Percentiles rank a stretch among this genome's conserved stretches.
Conservation (phyloP, 2,888 invertebrate species). For the Athalia circularis region DNA sequence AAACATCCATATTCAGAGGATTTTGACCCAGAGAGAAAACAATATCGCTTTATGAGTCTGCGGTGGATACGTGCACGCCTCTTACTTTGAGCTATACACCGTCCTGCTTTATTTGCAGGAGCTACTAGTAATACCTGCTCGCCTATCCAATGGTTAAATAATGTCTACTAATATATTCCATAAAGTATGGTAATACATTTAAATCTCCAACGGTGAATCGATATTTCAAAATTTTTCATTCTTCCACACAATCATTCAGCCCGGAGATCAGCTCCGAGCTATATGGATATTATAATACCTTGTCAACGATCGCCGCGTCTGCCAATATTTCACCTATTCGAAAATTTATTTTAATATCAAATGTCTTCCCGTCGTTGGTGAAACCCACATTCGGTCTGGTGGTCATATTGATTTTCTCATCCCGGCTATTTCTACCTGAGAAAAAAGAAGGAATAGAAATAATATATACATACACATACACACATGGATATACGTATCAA, state of each 20-base stretch:
- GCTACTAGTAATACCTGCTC: slow-evolving; percentile 8
- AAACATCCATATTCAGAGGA: slow-evolving; percentile 55
- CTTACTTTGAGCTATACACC: slow-evolving; percentile 9
- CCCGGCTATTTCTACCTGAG: no score
- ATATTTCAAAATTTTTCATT: slow-evolving; percentile 4
- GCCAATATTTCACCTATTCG: no score
- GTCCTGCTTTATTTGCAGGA: neutral
- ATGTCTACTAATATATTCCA: slow-evolving; percentile 39
- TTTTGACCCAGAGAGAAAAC: slow-evolving; percentile 52
- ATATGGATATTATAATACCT: no score
- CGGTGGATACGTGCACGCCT: neutral
- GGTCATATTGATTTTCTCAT: no score
- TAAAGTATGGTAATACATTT: slow-evolving; percentile 35
- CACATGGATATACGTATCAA: no score
- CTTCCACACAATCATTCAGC: neutral
- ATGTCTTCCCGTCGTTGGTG: no score
- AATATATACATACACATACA: no score
- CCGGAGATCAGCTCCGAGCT: neutral
- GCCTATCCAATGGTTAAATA: slow-evolving; percentile 29
- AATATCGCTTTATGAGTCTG: slow-evolving; percentile 54
- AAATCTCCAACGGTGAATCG: slow-evolving; percentile 14
- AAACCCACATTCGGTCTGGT: no score
- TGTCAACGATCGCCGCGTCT: no score
- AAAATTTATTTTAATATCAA: no score
- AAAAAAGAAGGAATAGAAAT: no score